Evolutionary conservation across 1,140 invertebrate species (phyloP), one percentile per base, ranked within the genome.

Genomic region (Heliothis virescens): DNA sequence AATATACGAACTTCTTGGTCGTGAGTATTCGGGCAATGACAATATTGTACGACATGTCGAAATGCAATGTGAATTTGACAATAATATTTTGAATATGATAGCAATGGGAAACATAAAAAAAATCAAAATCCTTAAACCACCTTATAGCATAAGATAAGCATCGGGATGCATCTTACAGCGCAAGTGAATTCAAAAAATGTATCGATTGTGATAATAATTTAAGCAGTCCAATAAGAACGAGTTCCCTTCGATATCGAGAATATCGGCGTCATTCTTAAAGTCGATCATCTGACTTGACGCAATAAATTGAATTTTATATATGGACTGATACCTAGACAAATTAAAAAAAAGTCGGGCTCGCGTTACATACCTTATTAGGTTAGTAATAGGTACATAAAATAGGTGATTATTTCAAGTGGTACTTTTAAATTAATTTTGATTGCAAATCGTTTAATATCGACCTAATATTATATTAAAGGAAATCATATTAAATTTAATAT

Each of bases 281-380:
- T 16, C 62, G 62, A 63, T 63, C 47, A 41, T 41, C 29, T 47
- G 21, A 26, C 21, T 60, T 29, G 15, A 16, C 29, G 11, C 15
- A 13, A 63, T 41, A 63, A 41, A 63, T 63, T 63, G 60, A 15
- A 63, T 63, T 63, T 63, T 63, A 47, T 63, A 16, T 41, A 15
- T 63, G 15, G 12, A 41, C 34, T 41, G 7, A 41, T 16, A 63
- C 16, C 11, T 60, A 60, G 21, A 26, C 57, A 18, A 60, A 16
- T 41, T 34, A 16, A 16, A 63, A 63, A n/a, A 47, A 63, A 7
- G 34, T 15, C 57, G 9, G 10, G 29, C 13, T 9, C 15, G 1
- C 12, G 34, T 41, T 26, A 34, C 3, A 0, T 2, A 41, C 34
- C 5, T 41, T 9, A 7, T 41, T 41, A 41, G 34, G 34, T 41